Conservation (phyloP, 1,140 invertebrate genomes). For the Rhizoglyphus robini region DNA sequence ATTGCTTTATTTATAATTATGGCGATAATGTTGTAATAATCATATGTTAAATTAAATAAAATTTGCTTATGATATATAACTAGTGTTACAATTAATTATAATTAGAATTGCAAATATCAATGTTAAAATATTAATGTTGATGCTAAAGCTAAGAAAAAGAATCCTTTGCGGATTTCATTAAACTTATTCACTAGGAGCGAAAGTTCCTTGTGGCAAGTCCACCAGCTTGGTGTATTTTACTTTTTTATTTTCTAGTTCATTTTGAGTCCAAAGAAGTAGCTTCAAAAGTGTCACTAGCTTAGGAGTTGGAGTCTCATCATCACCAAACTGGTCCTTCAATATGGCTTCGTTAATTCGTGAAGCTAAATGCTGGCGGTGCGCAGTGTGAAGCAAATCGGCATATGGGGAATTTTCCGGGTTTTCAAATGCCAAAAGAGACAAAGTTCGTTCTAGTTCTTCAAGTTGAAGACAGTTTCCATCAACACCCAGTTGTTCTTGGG, state of each 20-base stretch:
- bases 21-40: no score
- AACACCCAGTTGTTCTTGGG: slow-evolving; percentile 78
- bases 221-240: slow-evolving; percentile 85
- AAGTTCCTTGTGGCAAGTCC: slow-evolving; percentile 47
- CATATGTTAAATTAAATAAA: no score
- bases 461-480: slow-evolving; percentile 62
- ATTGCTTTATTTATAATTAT: no score
- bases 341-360: slow-evolving; percentile 94
- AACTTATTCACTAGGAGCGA: slow-evolving; percentile 13
- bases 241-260: slow-evolving; percentile 84
- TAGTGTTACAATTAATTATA: no score
- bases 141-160: no score
- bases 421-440: slow-evolving; percentile 89
- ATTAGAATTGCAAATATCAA: no score
- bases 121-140: no score
- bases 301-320: slow-evolving; percentile 59
- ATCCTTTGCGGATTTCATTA: no score
- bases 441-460: slow-evolving; percentile 52
- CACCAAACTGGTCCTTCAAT: slow-evolving; percentile 74
- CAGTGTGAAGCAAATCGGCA: slow-evolving; percentile 77
- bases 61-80: no score
- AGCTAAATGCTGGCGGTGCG: slow-evolving; percentile 89
- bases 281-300: slow-evolving; percentile 80
- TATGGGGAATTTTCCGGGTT: slow-evolving; percentile 88
- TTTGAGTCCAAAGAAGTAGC: slow-evolving; percentile 86